Percentiles rank a stretch among this genome's conserved stretches.
phyloP scores from a whole-genome alignment of 2,797 vertebrate species.

The Erpetoichthys calabaricus region DNA sequence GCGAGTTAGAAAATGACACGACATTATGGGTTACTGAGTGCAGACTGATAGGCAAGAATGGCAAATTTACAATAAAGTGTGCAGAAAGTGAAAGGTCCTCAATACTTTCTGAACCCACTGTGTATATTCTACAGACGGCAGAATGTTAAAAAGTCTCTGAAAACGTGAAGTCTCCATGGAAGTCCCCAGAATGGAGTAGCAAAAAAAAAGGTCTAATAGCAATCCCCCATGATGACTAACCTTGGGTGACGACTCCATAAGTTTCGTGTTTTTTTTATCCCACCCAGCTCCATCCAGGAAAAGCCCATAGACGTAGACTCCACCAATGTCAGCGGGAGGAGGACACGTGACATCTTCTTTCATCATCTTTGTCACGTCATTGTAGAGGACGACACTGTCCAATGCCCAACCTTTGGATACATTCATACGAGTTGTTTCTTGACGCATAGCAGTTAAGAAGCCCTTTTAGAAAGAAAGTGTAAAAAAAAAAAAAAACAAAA shows the following conservation, averaged over 20 bases:
- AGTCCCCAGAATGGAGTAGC: too few relatives aligned
- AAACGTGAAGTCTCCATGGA: too few relatives aligned
- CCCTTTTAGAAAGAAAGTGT: constrained; percentile 32
- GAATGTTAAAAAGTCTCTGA: too few relatives aligned
- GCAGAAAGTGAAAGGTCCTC: too few relatives aligned
- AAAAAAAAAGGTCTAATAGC: too few relatives aligned
- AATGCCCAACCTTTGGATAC: constrained; percentile 60
- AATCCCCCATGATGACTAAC: constrained; percentile 23
- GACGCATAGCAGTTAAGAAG: constrained; percentile 67
- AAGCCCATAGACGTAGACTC: constrained; percentile 64
- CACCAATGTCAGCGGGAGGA: constrained; percentile 55
- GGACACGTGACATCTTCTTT: constrained; percentile 55
- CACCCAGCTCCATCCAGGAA: constrained; percentile 66
- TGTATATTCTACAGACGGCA: too few relatives aligned
- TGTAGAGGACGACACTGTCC: constrained; percentile 56
- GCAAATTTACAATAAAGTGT: too few relatives aligned
- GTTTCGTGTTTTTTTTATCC: constrained; percentile 50
- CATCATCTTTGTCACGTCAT: constrained; percentile 70
- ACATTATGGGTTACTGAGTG: too few relatives aligned
- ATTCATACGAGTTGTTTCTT: constrained; percentile 63
- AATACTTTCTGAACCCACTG: too few relatives aligned
- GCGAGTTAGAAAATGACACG: too few relatives aligned
- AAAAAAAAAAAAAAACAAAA: too few relatives aligned
- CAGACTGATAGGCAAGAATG: too few relatives aligned
- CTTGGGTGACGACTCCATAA: constrained; percentile 53